Evolutionary conservation across 2,113 vertebrate species (phyloP), one percentile per base, ranked within the genome.

Genomic region (Electrona antarctica): DNA sequence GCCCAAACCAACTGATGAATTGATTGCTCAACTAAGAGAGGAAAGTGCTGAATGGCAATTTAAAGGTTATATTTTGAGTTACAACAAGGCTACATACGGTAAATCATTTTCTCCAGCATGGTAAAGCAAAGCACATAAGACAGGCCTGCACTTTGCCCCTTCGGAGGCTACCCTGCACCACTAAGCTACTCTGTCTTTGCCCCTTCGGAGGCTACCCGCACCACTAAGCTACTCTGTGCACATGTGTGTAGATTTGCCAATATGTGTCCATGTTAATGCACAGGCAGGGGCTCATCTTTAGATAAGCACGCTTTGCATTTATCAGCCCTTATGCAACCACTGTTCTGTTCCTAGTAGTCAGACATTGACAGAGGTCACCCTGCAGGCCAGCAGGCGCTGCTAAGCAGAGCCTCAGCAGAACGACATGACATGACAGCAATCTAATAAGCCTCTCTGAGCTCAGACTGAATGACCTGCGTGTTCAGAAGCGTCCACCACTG

Each of bases 321-420:
- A 46, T 0, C 29, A 71, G 50, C 60, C 21, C 7, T 84, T 76
- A 76, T 67, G 7, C 76, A 65, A 85, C 67, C 50, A 7, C 54
- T 56, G 69, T 21, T 21, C 12, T 74, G 29, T 21, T 21, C 21
- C 49, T 60, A 29, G 65, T 15, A 58, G 56, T 29, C 14, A 58
- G 21, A 21, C 56, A 15, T 10, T 29, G 56, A 21, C 4, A 5
- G 56, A 58, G 8, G 33, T 58, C 56, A 41, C 33, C 33, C 33
- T 41, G 29, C 10, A 8, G 28, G 10, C 4, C 13, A 11, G 45
- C 45, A 49, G 50, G n/a, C n/a, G n/a, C 28, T 60, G 67, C 33
- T 83, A 74, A 76, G 51, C n/a, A 12, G 13, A 12, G 51, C 51
- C 9, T 1, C 4, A 55, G 61, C 51, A 61, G 21, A 21, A 21